A percentile compares a stretch with the other conserved stretches of the same genome.
Evolutionary conservation across 2,888 invertebrate species (phyloP).

Genomic region (Teleogryllus oceanicus): DNA sequence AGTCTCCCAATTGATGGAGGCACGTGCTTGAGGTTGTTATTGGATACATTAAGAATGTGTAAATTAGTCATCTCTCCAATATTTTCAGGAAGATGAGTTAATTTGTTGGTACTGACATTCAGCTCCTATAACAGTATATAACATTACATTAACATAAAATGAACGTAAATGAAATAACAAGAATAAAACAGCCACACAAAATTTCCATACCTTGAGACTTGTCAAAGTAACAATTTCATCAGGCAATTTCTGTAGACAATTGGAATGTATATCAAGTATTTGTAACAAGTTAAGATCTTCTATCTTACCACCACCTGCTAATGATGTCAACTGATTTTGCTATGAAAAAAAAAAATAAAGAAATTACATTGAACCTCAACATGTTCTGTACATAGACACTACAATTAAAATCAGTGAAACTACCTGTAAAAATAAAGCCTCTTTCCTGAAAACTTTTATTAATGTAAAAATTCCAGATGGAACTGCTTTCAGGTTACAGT

Average conservation of each 20-base stretch:
- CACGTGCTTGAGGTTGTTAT: conserved; percentile 63
- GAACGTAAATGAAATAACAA: background rate
- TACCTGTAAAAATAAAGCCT: conserved; percentile 53
- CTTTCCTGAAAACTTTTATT: conserved; percentile 78
- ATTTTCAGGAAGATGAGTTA: conserved; percentile 65
- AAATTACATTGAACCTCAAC: background rate
- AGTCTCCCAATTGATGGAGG: conserved; percentile 63
- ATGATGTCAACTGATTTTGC: conserved; percentile 64
- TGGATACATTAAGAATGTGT: conserved; percentile 65
- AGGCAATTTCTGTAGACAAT: conserved; percentile 62
- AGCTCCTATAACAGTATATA: conserved; percentile 56
- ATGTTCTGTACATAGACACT: background rate
- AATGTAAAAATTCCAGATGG: conserved; percentile 75
- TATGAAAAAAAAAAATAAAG: conserved; percentile 49
- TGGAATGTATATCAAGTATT: conserved; percentile 63
- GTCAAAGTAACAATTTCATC: conserved; percentile 62
- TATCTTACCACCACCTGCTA: conserved; percentile 69
- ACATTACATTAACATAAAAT: background rate
- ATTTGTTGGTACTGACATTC: conserved; percentile 67
- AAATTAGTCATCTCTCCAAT: conserved; percentile 63
- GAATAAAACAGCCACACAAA: conserved; percentile 26
- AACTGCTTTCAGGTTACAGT: conserved; percentile 68
- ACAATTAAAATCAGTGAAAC: background rate
- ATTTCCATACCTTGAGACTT: conserved; percentile 59
- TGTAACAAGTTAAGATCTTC: conserved; percentile 65